Evolutionary conservation across 2,888 invertebrate species (phyloP).

Genomic region (Andrena trimmerana): DNA sequence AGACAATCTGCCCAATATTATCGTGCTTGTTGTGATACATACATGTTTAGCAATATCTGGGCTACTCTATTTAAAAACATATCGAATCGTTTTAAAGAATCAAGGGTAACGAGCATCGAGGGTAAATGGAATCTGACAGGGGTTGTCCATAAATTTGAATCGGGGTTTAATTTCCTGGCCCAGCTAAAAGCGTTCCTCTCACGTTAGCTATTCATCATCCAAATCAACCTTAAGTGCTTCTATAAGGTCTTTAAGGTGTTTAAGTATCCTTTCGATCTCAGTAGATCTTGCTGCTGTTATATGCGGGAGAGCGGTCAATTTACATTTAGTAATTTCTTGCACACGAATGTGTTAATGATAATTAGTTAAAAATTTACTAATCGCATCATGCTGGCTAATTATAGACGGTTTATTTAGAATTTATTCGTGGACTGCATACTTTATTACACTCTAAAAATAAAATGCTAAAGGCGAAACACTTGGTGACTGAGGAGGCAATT

Average conservation of each 20-base stretch:
- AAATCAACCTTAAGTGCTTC: constrained; percentile 39
- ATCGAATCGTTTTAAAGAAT: constrained; percentile 17
- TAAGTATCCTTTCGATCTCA: constrained; percentile 3
- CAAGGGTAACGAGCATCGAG: constrained; percentile 2
- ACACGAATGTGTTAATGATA: no score
- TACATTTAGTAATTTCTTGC: no score
- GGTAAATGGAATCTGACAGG: constrained; percentile 43
- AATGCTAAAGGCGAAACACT: no score
- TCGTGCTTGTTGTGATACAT: neutral
- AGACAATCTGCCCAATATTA: neutral
- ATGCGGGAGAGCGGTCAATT: no score
- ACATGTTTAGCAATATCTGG: neutral
- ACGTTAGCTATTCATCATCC: constrained; percentile 42
- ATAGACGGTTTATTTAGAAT: no score
- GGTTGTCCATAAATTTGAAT: constrained; percentile 43
- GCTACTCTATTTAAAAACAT: neutral
- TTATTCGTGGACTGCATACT: no score
- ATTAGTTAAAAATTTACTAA: no score
- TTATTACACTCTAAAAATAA: no score
- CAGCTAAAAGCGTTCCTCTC: constrained; percentile 42
- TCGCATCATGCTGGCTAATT: no score
- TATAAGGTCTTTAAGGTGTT: neutral
- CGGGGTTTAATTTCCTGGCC: constrained; percentile 63
- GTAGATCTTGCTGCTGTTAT: no score
- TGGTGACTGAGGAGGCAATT: no score